phyloP scores from a whole-genome alignment of 2,797 vertebrate genomes.

The Propithecus deckenii region DNA sequence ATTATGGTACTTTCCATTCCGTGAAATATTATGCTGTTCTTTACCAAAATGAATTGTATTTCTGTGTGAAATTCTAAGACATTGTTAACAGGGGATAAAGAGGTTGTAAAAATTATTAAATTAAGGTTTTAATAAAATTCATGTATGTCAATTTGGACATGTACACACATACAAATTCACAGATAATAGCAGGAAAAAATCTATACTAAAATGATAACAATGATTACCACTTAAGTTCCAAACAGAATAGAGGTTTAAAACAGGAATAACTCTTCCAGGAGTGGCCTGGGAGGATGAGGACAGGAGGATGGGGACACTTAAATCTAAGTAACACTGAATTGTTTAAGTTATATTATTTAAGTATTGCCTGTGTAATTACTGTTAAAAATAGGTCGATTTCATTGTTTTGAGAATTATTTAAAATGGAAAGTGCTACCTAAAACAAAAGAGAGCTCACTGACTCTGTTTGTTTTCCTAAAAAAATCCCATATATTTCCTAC shows the following conservation, averaged over 20 bases:
- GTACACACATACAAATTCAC: background rate
- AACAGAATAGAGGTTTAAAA: background rate
- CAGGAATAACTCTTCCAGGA: background rate
- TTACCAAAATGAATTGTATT: background rate
- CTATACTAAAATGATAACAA: background rate
- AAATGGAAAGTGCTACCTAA: background rate
- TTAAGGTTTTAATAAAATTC: background rate
- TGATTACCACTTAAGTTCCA: background rate
- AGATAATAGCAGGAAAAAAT: background rate
- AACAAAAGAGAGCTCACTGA: background rate
- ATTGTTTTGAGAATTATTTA: background rate
- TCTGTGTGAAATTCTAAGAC: background rate
- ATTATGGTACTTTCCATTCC: background rate
- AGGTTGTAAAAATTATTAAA: background rate
- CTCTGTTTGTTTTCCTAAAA: background rate
- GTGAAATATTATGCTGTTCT: background rate
- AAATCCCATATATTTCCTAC: background rate
- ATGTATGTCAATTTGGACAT: background rate
- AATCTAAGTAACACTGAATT: background rate
- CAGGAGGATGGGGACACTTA: fast-evolving
- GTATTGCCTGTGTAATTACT: background rate
- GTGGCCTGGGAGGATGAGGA: fast-evolving
- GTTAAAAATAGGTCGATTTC: background rate
- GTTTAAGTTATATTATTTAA: background rate
- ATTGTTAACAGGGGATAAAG: background rate